phyloP scores from a whole-genome alignment of 2,113 vertebrate genomes.

The Pachycephala philippinensis region DNA sequence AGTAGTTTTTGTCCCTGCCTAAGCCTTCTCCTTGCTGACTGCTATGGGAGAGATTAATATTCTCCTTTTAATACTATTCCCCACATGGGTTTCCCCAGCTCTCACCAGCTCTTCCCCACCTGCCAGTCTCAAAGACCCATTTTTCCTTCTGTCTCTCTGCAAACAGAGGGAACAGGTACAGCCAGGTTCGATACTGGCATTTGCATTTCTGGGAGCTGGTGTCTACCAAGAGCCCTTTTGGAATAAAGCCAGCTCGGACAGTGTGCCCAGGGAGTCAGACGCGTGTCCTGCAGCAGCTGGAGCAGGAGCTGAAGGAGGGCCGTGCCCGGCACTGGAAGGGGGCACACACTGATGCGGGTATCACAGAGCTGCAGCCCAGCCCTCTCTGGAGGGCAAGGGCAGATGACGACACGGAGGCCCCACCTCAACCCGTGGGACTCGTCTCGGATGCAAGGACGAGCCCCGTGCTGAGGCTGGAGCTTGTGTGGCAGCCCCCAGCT shows the following conservation, averaged over 20 bases:
- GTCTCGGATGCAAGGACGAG: rapidly evolving
- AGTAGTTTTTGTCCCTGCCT: not conserved
- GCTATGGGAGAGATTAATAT: not conserved
- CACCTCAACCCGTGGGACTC: rapidly evolving
- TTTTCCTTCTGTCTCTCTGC: not conserved
- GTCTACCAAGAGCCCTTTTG: not conserved
- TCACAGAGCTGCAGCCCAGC: rapidly evolving
- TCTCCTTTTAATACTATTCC: not conserved
- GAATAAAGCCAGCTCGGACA: not conserved
- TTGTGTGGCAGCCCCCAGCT: rapidly evolving
- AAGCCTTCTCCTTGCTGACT: not conserved
- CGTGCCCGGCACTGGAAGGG: rapidly evolving
- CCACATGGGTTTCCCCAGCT: rapidly evolving
- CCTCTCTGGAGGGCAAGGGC: too few relatives aligned
- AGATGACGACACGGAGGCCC: rapidly evolving
- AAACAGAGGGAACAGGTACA: not conserved
- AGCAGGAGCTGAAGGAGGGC: rapidly evolving
- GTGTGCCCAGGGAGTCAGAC: not conserved
- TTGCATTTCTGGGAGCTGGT: not conserved
- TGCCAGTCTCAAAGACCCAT: not conserved
- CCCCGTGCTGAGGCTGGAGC: rapidly evolving
- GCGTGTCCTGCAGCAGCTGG: not conserved
- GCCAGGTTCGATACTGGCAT: rapidly evolving
- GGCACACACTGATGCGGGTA: rapidly evolving
- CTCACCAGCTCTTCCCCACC: not conserved